Base-by-base conservation (phyloP, 2,797 vertebrate species). In the Loris lydekkerianus region DNA sequence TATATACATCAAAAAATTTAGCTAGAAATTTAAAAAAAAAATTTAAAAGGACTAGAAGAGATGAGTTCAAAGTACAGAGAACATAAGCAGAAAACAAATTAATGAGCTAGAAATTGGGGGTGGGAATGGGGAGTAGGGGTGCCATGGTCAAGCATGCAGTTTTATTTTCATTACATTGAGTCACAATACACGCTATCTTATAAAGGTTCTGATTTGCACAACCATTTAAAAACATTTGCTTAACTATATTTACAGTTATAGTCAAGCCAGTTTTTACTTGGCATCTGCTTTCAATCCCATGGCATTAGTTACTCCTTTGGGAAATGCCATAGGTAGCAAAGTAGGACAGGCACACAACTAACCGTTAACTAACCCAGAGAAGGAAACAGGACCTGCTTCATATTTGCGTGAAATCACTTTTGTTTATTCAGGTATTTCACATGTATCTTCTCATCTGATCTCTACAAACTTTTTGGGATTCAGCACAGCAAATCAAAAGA, bases 171-270 rank as follows among this genome's bases (percentile, higher is more conserved):
- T 88, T 58, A 83, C 13, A 67, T 83, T 61, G 11, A 88, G 34
- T 91, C 70, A 60, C 69, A 88, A 77, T n/a, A 91, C 4, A 34
- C 0, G 21, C 14, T 63, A 73, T 9, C 61, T 83, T 90, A 86
- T 18, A 85, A 94, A 96, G 46, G 29, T 86, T 73, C 34, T 27
- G 34, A 73, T 11, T 43, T 15, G 29, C 73, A 11, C 40, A 88
- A 70, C 29, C 56, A 75, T 43, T 82, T 3, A 84, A 89, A 86
- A 49, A 84, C 81, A 73, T 69, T 25, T 80, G 73, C 18, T 65
- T 84, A 84, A 67, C 78, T 72, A 46, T 86, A 88, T 90, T 86
- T 73, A 78, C 1, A 63, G 29, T 85, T 61, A 93, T 60, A n/a
- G 3, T 18, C 69, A 82, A 93, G 70, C 11, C 60, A 76, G 23